Conservation (phyloP, 2,113 vertebrate genomes). For the Oreochromis tanganicae region DNA sequence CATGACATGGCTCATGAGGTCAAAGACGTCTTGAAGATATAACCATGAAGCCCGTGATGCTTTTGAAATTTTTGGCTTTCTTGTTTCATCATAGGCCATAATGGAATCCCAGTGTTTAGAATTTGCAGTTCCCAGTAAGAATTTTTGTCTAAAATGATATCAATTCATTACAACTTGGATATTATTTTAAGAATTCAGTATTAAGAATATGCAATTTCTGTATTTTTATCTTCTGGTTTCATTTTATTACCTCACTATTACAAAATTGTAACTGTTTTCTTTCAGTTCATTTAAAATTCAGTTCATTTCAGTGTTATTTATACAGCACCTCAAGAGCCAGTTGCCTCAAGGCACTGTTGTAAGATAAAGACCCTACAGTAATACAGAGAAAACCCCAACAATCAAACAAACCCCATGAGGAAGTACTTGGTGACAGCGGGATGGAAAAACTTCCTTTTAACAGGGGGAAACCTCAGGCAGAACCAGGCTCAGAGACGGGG, state of each 20-base stretch:
- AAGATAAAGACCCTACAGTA: neutral
- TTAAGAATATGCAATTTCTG: neutral
- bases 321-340: neutral
- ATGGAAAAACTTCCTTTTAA: neutral
- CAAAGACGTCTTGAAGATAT: neutral
- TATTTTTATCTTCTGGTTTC: neutral
- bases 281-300: neutral
- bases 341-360: neutral
- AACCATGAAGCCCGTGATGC: neutral
- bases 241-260: neutral
- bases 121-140: neutral
- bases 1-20: neutral
- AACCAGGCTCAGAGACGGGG: neutral
- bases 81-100: neutral
- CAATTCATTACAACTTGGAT: neutral
- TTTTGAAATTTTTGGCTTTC: neutral
- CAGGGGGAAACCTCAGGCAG: neutral
- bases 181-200: neutral
- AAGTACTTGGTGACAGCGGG: neutral
- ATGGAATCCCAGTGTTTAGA: neutral
- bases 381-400: neutral
- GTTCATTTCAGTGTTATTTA: neutral
- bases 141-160: neutral
- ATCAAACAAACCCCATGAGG: neutral
- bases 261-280: neutral